Percentiles rank a stretch among this genome's conserved stretches.
phyloP scores from a whole-genome alignment of 1,140 invertebrate genomes.

The Bombus superbus region DNA sequence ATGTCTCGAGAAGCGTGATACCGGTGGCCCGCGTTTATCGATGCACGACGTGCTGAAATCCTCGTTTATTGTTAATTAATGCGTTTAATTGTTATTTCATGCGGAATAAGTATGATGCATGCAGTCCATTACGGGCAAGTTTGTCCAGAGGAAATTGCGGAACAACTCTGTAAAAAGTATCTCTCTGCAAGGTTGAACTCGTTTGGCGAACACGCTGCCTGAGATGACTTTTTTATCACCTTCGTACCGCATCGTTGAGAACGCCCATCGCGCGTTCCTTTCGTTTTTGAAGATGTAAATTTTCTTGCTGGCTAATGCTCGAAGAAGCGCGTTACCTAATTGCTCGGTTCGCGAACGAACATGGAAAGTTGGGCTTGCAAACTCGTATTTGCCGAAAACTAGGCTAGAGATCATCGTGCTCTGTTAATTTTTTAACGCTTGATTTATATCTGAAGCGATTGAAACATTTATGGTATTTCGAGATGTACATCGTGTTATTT shows the following conservation, averaged over 20 bases:
- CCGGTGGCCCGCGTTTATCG: not conserved
- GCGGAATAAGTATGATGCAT: constrained; percentile 47
- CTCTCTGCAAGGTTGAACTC: not conserved
- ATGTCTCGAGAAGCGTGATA: not conserved
- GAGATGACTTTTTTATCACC: constrained; percentile 32
- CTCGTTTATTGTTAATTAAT: constrained; percentile 66
- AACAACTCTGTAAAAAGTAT: constrained; percentile 32
- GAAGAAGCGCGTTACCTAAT: not conserved
- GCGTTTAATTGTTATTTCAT: constrained; percentile 56
- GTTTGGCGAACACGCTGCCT: not conserved
- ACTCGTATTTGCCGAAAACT: not conserved
- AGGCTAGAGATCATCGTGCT: not conserved
- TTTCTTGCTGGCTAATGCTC: not conserved
- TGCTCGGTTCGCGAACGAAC: not conserved
- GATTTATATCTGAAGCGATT: not conserved
- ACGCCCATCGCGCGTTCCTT: not conserved
- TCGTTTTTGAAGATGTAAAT: constrained; percentile 25
- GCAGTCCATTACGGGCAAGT: constrained; percentile 38
- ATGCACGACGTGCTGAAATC: constrained; percentile 13
- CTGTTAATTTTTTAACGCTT: constrained; percentile 1
- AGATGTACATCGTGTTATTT: constrained; percentile 1
- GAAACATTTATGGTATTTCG: not conserved
- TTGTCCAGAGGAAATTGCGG: constrained; percentile 36
- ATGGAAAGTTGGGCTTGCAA: not conserved
- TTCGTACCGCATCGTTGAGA: not conserved